These are phyloP conservation scores for Mamestra brassicae DNA, from an alignment of 2,888 invertebrate genomes.

Conservation along the genomic window DNA sequence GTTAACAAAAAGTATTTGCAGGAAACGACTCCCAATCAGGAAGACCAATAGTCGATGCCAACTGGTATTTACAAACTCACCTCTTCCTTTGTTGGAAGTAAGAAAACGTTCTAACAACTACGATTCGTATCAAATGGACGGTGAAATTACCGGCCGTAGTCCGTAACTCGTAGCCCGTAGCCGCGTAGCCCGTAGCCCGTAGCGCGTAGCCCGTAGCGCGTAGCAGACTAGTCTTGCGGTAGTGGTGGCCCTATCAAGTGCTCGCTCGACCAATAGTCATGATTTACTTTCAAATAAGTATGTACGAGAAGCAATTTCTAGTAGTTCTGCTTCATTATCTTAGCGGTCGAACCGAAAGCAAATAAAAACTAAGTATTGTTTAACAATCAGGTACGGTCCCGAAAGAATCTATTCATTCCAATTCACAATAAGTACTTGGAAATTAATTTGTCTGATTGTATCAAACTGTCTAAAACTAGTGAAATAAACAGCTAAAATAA, in stretches of 20 bases:
- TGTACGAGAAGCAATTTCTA: slow-evolving; percentile 7
- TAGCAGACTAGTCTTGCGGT: slow-evolving; percentile 23
- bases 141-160: slow-evolving; percentile 22
- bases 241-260: neutral
- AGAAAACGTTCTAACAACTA: slow-evolving; percentile 17
- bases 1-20: neutral
- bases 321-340: neutral
- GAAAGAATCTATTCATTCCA: neutral
- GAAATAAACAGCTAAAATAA: slow-evolving; percentile 1
- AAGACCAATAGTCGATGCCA: slow-evolving; percentile 31
- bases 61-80: slow-evolving; percentile 26
- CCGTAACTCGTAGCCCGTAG: slow-evolving; percentile 1
- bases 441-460: slow-evolving; percentile 2
- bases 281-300: slow-evolving; percentile 15
- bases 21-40: slow-evolving; percentile 23
- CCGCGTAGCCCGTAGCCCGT: neutral
- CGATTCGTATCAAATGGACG: slow-evolving; percentile 34
- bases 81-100: slow-evolving; percentile 15
- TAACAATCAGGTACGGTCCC: neutral
- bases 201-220: slow-evolving; percentile 4
- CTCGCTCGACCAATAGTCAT: slow-evolving; percentile 9
- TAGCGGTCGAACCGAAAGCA: neutral
- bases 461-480: neutral
- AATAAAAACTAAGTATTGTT: slow-evolving; percentile 9
- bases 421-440: neutral